Conservation (phyloP, 2,797 vertebrate species). For the Spatula clypeata region DNA sequence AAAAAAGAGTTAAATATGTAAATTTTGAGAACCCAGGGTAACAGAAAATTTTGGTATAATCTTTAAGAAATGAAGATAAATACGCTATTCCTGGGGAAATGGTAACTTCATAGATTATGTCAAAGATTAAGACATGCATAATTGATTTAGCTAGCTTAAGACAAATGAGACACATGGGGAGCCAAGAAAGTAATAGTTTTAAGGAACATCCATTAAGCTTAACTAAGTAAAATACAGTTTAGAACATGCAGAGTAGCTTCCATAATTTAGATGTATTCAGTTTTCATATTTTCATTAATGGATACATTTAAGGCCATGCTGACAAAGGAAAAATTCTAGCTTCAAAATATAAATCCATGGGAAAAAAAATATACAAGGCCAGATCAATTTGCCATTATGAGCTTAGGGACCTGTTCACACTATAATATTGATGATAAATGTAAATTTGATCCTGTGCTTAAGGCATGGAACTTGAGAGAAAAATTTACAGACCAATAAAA, state of each 20-base stretch:
- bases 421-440: background rate
- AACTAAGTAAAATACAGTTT: slow-evolving; percentile 49
- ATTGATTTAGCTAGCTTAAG: slow-evolving; percentile 70
- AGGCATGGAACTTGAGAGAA: background rate
- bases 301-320: background rate
- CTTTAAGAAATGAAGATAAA: slow-evolving; percentile 69
- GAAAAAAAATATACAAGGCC: background rate
- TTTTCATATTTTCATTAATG: background rate
- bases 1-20: background rate
- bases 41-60: background rate
- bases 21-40: background rate
- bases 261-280: background rate
- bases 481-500: background rate
- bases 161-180: slow-evolving; percentile 54
- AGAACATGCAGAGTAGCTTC: background rate
- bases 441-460: background rate
- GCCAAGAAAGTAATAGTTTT: slow-evolving; percentile 60
- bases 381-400: background rate
- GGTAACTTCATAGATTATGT: slow-evolving; percentile 68
- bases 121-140: slow-evolving; percentile 55
- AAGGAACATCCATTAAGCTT: slow-evolving; percentile 35
- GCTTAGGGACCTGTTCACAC: background rate
- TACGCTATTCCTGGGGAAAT: slow-evolving; percentile 17
- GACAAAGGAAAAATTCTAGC: background rate
- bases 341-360: background rate